Conservation (phyloP, 2,113 vertebrate genomes). For the Catharus bicknelli region DNA sequence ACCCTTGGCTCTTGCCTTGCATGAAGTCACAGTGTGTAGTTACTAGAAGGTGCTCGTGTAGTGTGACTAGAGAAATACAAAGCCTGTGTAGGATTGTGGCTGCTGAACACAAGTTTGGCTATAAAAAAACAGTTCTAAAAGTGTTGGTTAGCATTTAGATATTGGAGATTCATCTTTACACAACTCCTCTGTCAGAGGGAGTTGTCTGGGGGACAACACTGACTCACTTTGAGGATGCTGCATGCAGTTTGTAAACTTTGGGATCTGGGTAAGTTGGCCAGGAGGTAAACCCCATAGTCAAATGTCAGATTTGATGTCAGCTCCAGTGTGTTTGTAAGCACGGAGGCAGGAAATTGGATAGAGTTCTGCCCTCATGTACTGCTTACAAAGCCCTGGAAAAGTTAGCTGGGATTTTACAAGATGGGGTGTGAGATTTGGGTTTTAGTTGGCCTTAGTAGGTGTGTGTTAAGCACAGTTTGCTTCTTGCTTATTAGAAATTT, state of each 20-base stretch:
- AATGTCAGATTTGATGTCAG: background rate
- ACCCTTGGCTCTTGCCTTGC: background rate
- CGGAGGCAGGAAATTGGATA: background rate
- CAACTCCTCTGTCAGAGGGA: background rate
- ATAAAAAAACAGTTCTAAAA: background rate
- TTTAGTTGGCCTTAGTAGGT: background rate
- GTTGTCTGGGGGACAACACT: background rate
- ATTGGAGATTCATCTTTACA: background rate
- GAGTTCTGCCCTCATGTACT: background rate
- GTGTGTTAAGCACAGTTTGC: background rate
- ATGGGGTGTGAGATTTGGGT: background rate
- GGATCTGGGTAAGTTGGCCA: background rate
- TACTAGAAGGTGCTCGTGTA: background rate
- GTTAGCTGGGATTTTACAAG: background rate
- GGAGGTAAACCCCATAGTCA: background rate
- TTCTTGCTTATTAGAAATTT: background rate
- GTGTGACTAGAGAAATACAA: background rate
- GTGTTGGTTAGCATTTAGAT: background rate
- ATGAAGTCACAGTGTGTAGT: background rate
- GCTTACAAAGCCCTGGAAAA: background rate
- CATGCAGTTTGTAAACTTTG: background rate
- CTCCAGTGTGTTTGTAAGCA: background rate
- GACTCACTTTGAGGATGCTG: background rate
- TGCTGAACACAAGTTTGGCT: background rate
- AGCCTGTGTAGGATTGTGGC: background rate